Evolutionary conservation across 1,140 invertebrate species (phyloP).

Genomic region (Pogonus chalceus): DNA sequence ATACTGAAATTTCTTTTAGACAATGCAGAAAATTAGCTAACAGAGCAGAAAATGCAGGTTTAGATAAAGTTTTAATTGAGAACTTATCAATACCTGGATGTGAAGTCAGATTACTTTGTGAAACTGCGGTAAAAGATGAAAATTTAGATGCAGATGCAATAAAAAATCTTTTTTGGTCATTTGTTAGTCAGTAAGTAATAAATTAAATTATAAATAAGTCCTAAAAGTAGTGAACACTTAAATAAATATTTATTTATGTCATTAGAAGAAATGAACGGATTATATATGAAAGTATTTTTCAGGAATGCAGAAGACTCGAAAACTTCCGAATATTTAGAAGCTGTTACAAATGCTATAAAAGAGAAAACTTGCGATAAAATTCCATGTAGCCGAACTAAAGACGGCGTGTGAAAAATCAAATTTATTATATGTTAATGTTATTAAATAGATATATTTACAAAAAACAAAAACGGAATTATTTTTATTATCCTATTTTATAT

Average conservation of each 20-base stretch:
- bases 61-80: neutral
- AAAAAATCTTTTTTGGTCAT: neutral
- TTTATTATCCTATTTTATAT: no score
- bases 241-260: no score
- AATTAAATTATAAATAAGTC: no score
- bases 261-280: no score
- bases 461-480: no score
- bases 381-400: no score
- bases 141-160: neutral
- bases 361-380: neutral
- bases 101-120: neutral
- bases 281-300: no score
- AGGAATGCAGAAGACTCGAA: neutral
- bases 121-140: neutral
- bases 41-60: neutral
- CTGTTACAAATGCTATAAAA: neutral
- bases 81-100: neutral
- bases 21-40: neutral
- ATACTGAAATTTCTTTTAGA: neutral
- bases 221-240: no score
- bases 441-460: no score
- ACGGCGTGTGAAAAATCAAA: no score
- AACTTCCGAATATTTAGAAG: neutral
- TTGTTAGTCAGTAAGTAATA: conserved; percentile 5
- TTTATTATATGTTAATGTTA: no score